Evolutionary conservation across 1,140 invertebrate genomes (phyloP).

Genomic region (Hestina assimilis): DNA sequence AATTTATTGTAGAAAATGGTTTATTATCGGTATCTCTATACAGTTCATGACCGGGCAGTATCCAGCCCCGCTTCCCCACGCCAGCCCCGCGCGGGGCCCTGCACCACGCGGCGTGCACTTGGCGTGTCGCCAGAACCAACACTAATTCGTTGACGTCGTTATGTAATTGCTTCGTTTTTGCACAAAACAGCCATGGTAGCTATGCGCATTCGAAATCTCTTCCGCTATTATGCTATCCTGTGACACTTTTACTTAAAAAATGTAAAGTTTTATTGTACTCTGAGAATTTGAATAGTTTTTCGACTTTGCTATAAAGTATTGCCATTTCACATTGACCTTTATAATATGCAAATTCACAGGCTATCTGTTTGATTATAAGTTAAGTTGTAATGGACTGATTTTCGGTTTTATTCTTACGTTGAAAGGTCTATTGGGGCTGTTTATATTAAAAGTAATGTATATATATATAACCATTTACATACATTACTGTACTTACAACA

Average conservation of each 20-base stretch:
- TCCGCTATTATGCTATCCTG: neutral
- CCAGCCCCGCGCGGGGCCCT: neutral
- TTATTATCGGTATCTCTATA: slow-evolving; percentile 29
- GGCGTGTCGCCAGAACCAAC: slow-evolving; percentile 57
- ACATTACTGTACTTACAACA: too few species aligned
- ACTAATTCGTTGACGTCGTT: slow-evolving; percentile 67
- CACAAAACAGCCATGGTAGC: slow-evolving; percentile 29
- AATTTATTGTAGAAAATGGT: slow-evolving; percentile 14
- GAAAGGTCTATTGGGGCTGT: too few species aligned
- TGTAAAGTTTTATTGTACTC: too few species aligned
- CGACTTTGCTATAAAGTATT: too few species aligned
- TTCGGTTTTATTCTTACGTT: too few species aligned
- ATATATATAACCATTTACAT: too few species aligned
- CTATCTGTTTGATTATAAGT: too few species aligned
- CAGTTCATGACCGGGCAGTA: slow-evolving; percentile 15
- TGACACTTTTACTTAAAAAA: neutral
- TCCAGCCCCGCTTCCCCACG: neutral
- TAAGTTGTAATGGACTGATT: too few species aligned
- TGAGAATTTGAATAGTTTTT: too few species aligned
- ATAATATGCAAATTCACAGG: too few species aligned
- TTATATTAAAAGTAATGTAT: too few species aligned
- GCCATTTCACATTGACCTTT: too few species aligned
- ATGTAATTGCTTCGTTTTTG: slow-evolving; percentile 71
- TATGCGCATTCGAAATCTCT: slow-evolving; percentile 28
- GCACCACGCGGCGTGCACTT: slow-evolving; percentile 39